Evolutionary conservation across 2,797 vertebrate species (phyloP), one percentile per base, ranked within the genome.

Genomic region (Hydrolagus colliei): DNA sequence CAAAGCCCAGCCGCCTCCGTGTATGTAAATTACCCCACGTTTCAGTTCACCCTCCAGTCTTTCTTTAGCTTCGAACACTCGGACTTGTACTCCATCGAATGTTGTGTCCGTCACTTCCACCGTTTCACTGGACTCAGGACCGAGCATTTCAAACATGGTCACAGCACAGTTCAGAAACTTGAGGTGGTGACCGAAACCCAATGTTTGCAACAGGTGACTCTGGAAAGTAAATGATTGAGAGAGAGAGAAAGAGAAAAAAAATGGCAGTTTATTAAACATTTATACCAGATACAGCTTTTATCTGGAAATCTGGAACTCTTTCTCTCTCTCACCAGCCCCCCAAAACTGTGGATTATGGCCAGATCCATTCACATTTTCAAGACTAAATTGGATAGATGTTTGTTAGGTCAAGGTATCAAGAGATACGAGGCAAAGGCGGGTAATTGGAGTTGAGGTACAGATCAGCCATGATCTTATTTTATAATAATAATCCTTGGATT

Each of bases 1-100:
- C 68, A 97, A 32, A 6, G 96, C 94, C 97, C 98, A 99, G 89
- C 97, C 98, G 41, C 97, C 98, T 87, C 98, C 98, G 0, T 98
- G 97, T 87, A 97, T 90, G 86, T 90, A 98, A 89, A 98, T 27
- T 72, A 99, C n/a, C 0, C 95, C 92, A 86, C 96, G 95, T 90
- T 92, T 96, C 88, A 97, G 92, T 0, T 88, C 90, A 74, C 92
- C 93, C 79, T 93, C 90, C 1, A 82, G 88, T 87, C 91, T 92
- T 0, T 89, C 89, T 0, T 90, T 89, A 27, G 96, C 96, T 88
- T 96, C 94, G 72, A 96, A 99, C 22, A 98, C 92, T 65, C 96
- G 91, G 86, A 98, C 97, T 7, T 95, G 94, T 78, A 98, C 90
- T 0, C 96, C 95, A 0, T 93, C 93, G 72, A 99, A 97, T 68